Conservation (phyloP, 2,888 invertebrate genomes). For the Dryococelus australis region DNA sequence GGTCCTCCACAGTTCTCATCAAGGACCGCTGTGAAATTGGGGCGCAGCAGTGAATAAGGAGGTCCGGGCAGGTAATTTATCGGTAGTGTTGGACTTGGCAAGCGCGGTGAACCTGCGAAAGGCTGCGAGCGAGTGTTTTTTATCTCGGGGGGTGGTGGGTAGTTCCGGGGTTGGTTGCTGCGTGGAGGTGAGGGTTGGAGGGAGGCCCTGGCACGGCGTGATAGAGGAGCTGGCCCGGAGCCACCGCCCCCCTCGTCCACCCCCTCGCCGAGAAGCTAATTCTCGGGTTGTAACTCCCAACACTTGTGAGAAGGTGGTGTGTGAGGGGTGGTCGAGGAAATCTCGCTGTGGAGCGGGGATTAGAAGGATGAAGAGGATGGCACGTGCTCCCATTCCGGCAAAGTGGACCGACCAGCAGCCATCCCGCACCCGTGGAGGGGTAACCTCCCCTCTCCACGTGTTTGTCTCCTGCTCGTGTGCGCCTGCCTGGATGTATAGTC, state of each 20-base stretch:
- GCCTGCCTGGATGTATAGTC: too few relatives aligned
- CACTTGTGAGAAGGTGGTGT: not conserved
- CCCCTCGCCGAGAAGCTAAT: conserved; percentile 11
- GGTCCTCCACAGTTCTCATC: not conserved
- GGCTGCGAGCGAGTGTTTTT: conserved; percentile 1
- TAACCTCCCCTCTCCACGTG: too few relatives aligned
- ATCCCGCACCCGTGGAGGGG: not conserved
- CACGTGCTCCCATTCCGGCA: not conserved
- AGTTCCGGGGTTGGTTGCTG: not conserved
- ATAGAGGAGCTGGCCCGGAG: conserved; percentile 27
- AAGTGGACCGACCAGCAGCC: not conserved
- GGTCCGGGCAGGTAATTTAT: not conserved
- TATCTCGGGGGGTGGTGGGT: not conserved
- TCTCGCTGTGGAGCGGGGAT: not conserved
- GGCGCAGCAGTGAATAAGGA: not conserved
- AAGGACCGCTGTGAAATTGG: not conserved
- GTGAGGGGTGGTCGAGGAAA: not conserved
- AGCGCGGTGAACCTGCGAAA: conserved; percentile 16
- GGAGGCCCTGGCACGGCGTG: not conserved
- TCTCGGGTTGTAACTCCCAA: conserved; percentile 29
- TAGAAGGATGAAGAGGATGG: not conserved
- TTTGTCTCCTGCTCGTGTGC: too few relatives aligned
- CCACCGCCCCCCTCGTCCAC: not conserved
- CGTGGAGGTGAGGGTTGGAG: not conserved
- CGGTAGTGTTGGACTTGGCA: conserved; percentile 16